Conservation (phyloP, 2,113 vertebrate genomes). For the Orientallactaga bullata region DNA sequence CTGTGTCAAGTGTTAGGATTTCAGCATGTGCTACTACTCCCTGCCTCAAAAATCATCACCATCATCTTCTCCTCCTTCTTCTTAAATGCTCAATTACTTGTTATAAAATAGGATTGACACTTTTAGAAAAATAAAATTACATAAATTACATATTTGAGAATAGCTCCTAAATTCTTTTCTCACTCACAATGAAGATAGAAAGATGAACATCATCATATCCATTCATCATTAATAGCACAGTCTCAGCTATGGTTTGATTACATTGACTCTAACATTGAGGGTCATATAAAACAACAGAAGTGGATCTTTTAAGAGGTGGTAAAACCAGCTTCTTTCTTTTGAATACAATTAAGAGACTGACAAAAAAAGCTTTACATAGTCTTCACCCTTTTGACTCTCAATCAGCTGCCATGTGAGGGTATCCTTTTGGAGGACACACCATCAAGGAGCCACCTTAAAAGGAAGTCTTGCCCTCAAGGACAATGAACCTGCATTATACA, state of each 20-base stretch:
- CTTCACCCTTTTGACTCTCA: background rate
- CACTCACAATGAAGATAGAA: constrained; percentile 5
- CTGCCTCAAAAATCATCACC: background rate
- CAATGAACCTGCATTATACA: too few relatives aligned
- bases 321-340: background rate
- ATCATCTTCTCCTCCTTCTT: too few relatives aligned
- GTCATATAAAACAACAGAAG: background rate
- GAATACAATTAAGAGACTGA: background rate
- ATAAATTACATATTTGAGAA: background rate
- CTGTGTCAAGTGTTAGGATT: background rate
- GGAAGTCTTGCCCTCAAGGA: background rate
- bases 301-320: too few relatives aligned
- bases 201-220: background rate
- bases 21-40: background rate
- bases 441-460: background rate
- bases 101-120: background rate
- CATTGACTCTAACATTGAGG: background rate
- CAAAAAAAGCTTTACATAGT: rapidly evolving
- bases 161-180: background rate
- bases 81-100: background rate
- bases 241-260: background rate
- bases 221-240: background rate
- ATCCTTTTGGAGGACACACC: rapidly evolving
- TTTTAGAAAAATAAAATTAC: constrained; percentile 33
- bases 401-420: background rate